A percentile compares a stretch with the other conserved stretches of the same genome.
These are phyloP conservation scores for Anguilla anguilla DNA, from an alignment of 2,797 vertebrate genomes.

Conservation along the genomic window DNA sequence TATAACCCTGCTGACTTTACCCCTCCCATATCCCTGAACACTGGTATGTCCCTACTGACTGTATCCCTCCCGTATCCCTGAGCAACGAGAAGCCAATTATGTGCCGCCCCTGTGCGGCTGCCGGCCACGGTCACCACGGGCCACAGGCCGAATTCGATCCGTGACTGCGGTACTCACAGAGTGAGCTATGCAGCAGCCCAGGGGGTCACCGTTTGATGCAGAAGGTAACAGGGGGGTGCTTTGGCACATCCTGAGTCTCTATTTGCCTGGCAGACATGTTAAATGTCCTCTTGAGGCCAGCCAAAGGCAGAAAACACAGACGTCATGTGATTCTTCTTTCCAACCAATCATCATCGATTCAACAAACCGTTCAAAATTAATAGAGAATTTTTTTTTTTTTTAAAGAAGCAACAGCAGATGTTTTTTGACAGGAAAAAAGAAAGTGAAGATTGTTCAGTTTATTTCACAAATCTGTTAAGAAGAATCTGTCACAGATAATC, in stretches of 20 bases:
- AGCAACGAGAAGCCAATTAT: too few relatives aligned
- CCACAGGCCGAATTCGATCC: too few relatives aligned
- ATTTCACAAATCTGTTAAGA: not conserved
- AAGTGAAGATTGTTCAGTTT: not conserved
- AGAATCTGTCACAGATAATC: not conserved
- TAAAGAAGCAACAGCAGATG: not conserved
- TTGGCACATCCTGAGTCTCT: not conserved
- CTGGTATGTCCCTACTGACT: too few relatives aligned
- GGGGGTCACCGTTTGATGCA: too few relatives aligned
- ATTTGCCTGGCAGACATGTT: not conserved
- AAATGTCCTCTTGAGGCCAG: not conserved
- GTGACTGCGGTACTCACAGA: too few relatives aligned
- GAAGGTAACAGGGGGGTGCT: not conserved
- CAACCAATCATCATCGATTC: not conserved
- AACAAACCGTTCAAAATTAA: not conserved
- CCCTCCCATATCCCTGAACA: too few relatives aligned
- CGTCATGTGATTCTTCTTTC: not conserved
- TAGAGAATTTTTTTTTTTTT: not conserved
- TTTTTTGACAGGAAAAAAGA: not conserved
- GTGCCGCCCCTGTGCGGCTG: too few relatives aligned
- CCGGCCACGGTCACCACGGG: too few relatives aligned
- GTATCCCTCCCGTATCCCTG: too few relatives aligned
- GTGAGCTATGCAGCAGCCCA: too few relatives aligned
- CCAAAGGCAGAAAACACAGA: not conserved
- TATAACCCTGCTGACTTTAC: too few relatives aligned